Conservation (phyloP, 1,140 invertebrate genomes). For the Pseudomyrmex dendroicus region DNA sequence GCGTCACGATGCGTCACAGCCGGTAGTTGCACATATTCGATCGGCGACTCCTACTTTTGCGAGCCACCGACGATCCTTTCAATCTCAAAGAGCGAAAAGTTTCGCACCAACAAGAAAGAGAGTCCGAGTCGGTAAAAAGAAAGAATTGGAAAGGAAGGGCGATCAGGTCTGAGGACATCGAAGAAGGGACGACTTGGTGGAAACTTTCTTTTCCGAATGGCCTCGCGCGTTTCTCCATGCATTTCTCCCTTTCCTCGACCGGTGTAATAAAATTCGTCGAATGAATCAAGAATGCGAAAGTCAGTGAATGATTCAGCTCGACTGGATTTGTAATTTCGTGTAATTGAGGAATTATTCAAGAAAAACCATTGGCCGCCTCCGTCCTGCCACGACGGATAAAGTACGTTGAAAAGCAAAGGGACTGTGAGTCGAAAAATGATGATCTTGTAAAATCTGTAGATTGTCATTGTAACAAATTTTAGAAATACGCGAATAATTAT, state of each 20-base stretch:
- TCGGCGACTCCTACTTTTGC: conserved; percentile 33
- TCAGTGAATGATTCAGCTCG: conserved; percentile 6
- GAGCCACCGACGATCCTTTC: conserved; percentile 42
- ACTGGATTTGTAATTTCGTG: conserved; percentile 65
- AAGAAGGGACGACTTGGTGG: conserved; percentile 37
- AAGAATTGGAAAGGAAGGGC: background rate
- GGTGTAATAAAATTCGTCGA: conserved; percentile 57
- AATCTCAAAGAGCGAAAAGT: conserved; percentile 54
- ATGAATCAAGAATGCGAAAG: conserved; percentile 52
- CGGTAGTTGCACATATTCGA: conserved; percentile 48
- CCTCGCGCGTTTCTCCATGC: background rate
- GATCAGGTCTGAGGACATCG: conserved; percentile 10
- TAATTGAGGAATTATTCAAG: conserved; percentile 72
- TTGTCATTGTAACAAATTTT: too few species aligned
- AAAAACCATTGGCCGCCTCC: background rate
- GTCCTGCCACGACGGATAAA: background rate
- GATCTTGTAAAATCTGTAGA: too few species aligned
- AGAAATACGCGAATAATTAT: too few species aligned
- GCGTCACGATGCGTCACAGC: conserved; percentile 25
- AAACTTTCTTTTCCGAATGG: conserved; percentile 64
- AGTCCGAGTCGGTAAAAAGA: conserved; percentile 23
- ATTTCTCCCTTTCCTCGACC: background rate
- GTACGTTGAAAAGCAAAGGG: too few species aligned
- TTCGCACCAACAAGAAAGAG: conserved; percentile 48
- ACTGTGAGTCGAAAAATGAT: too few species aligned